Base-by-base conservation (phyloP, 2,888 invertebrate genomes). In the Ormyrus thymus region DNA sequence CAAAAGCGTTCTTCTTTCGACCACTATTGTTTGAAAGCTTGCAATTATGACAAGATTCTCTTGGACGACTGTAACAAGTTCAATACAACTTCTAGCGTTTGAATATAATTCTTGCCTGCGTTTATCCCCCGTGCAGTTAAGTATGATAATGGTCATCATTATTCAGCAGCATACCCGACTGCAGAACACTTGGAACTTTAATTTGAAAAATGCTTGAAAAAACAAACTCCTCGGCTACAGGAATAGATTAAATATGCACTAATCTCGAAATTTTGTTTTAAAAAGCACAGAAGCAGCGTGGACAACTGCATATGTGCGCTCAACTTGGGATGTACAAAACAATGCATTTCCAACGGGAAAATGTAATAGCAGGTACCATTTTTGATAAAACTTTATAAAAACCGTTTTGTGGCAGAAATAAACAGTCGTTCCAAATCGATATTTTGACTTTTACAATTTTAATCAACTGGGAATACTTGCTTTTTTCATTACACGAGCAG, bases 401-500 rank as follows among this genome's bases (percentile, higher is more conserved):
- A 65, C 46, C 5, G 10, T 58, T 45, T 61, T 61, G 15, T 11
- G 46, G 45, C 15, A 29, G 51, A 11, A 51, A 69, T 71, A 59
- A 71, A 71, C 61, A 61, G 51, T 61, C 7, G 29, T 50, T 59
- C 1, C 48, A 11, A 70, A 56, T 58, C 58, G 58, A 69, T 69
- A 48, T 70, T 58, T 70, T 58, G 48, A 53, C 48, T 6, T 69
- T 45, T 69, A 46, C 46, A 56, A 70, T 48, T 58, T 70, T 70
- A 70, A 70, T 58, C 11, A 70, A 71, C 71, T 59, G 7, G 51
- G 7, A 51, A 51, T 51, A 51, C 51, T 51, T 9, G 51, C 4
- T 45, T 71, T 71, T 71, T 71, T 71, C 71, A 71, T 71, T 51
- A 61, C 15, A 7, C 9, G 13, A 51, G 15, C 51, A 7, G 50